A percentile compares a stretch with the other conserved stretches of the same genome.
These are phyloP conservation scores for Apostichopus japonicus DNA, from an alignment of 35 echinoderm and acorn worm genomes.

Conservation along the genomic window DNA sequence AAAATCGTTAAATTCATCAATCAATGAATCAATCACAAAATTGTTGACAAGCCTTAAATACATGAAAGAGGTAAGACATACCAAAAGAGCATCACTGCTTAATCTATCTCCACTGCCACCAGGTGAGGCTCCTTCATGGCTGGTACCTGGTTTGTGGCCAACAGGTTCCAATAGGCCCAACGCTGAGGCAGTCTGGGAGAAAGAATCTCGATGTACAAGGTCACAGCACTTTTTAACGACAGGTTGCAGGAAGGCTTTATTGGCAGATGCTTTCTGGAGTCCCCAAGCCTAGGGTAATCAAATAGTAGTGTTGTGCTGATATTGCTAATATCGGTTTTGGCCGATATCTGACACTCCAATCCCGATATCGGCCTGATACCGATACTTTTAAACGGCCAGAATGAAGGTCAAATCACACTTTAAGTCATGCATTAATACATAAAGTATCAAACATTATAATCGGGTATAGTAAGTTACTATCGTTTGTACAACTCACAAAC, in stretches of 20 bases:
- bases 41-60: not conserved
- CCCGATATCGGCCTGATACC: too few relatives aligned
- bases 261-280: constrained; percentile 47
- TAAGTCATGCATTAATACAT: too few relatives aligned
- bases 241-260: constrained; percentile 41
- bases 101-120: not conserved
- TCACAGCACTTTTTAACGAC: constrained; percentile 40
- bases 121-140: not conserved
- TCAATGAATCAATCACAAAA: too few relatives aligned
- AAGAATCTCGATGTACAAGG: constrained; percentile 61
- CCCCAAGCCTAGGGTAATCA: constrained; percentile 45
- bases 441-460: too few relatives aligned
- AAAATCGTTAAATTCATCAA: too few relatives aligned
- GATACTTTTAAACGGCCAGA: too few relatives aligned
- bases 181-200: constrained; percentile 22
- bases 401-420: not conserved
- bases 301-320: not conserved
- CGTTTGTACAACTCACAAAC: too few relatives aligned
- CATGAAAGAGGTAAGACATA: not conserved
- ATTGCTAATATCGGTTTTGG: too few relatives aligned
- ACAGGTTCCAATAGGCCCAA: constrained; percentile 42
- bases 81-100: not conserved
- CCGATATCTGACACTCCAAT: too few relatives aligned
- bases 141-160: not conserved
- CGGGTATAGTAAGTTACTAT: too few relatives aligned